Conservation (phyloP, 1,140 invertebrate species). For the Chironomus striatipennis region DNA sequence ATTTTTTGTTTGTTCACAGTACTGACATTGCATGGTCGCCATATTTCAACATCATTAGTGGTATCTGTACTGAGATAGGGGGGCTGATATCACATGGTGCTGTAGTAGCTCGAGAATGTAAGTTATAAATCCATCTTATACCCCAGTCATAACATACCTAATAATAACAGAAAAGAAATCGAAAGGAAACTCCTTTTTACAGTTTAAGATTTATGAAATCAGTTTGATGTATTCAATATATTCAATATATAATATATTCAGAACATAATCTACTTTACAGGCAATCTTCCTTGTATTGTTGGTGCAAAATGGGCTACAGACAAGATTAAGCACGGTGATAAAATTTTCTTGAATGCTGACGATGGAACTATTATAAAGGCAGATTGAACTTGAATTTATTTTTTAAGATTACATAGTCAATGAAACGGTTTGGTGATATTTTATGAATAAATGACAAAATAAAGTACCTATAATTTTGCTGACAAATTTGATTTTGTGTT, state of each 20-base stretch:
- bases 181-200: too few species aligned
- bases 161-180: too few species aligned
- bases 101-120: constrained; percentile 77
- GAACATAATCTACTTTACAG: too few species aligned
- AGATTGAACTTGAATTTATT: background rate
- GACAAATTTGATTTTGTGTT: too few species aligned
- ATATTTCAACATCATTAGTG: constrained; percentile 71
- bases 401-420: background rate
- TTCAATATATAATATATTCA: too few species aligned
- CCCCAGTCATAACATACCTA: too few species aligned
- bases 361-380: constrained; percentile 36
- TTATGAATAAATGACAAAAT: background rate
- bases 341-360: constrained; percentile 40
- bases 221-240: too few species aligned
- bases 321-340: constrained; percentile 58
- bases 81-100: constrained; percentile 82
- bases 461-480: background rate
- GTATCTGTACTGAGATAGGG: constrained; percentile 76
- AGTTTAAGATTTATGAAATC: too few species aligned
- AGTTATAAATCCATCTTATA: too few species aligned
- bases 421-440: background rate
- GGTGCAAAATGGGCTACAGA: constrained; percentile 59
- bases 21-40: constrained; percentile 85
- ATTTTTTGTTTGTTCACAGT: too few species aligned
- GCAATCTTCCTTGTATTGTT: constrained; percentile 70